These are phyloP conservation scores for Phyllostomus discolor DNA, from an alignment of 2,113 vertebrate species.

Conservation along the genomic window DNA sequence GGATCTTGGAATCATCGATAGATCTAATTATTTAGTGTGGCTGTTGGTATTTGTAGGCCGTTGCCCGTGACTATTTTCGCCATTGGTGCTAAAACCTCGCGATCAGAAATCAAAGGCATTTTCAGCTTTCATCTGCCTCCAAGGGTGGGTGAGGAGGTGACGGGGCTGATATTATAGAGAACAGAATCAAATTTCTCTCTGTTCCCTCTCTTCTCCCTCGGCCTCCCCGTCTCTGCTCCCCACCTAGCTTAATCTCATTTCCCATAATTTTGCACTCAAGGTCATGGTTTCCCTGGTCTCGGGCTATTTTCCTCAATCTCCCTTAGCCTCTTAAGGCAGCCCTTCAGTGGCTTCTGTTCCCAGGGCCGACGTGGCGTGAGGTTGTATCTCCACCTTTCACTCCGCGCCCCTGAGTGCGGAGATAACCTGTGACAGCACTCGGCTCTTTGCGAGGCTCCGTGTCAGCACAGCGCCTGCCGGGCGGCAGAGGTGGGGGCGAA, in stretches of 20 bases:
- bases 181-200: background rate
- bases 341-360: background rate
- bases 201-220: background rate
- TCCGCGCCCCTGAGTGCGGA: background rate
- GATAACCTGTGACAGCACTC: background rate
- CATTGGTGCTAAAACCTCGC: conserved; percentile 1
- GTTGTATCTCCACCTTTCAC: background rate
- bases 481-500: background rate
- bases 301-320: background rate
- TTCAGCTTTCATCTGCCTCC: background rate
- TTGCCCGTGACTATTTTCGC: conserved; percentile 14
- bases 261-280: background rate
- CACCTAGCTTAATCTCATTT: background rate
- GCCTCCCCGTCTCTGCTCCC: background rate
- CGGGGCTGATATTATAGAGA: background rate
- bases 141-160: background rate
- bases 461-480: background rate
- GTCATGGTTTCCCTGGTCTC: background rate
- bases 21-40: background rate
- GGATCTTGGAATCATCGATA: background rate
- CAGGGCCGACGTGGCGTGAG: background rate
- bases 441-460: background rate
- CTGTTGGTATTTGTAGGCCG: background rate
- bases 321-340: background rate
- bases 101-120: conserved; percentile 36